Evolutionary conservation across 2,797 vertebrate genomes (phyloP).

Genomic region (Amblyraja radiata): DNA sequence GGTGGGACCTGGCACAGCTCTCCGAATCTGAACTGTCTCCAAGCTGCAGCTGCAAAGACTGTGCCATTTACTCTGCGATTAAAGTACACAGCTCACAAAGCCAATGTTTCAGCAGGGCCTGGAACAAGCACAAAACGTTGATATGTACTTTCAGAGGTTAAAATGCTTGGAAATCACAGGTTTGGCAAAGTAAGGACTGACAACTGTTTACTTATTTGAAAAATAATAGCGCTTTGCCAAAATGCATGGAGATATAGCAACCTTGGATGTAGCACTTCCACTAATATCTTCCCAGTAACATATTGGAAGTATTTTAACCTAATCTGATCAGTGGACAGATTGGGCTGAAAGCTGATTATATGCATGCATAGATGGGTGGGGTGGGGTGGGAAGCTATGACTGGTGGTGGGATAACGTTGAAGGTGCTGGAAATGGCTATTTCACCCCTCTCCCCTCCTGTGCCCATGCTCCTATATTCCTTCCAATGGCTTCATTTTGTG

Average conservation of each 20-base stretch:
- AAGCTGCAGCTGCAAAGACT: conserved; percentile 24
- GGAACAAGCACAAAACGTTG: not conserved
- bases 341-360: not conserved
- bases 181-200: not conserved
- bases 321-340: not conserved
- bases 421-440: not conserved
- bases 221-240: not conserved
- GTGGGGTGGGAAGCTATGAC: not conserved
- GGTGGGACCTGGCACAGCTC: conserved; percentile 18
- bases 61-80: conserved; percentile 11
- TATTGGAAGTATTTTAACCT: not conserved
- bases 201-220: conserved; percentile 23
- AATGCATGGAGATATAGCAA: not conserved
- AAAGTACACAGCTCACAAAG: conserved; percentile 27
- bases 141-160: conserved; percentile 2
- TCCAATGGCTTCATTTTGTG: too few relatives aligned
- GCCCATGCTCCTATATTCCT: too few relatives aligned
- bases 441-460: too few relatives aligned
- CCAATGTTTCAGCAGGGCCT: not conserved
- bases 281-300: not conserved
- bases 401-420: too few relatives aligned
- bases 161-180: conserved; percentile 20
- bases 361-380: not conserved
- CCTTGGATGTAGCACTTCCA: not conserved
- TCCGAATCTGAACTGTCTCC: conserved; percentile 20